Conservation (phyloP, 2,113 vertebrate species). For the Parus major region DNA sequence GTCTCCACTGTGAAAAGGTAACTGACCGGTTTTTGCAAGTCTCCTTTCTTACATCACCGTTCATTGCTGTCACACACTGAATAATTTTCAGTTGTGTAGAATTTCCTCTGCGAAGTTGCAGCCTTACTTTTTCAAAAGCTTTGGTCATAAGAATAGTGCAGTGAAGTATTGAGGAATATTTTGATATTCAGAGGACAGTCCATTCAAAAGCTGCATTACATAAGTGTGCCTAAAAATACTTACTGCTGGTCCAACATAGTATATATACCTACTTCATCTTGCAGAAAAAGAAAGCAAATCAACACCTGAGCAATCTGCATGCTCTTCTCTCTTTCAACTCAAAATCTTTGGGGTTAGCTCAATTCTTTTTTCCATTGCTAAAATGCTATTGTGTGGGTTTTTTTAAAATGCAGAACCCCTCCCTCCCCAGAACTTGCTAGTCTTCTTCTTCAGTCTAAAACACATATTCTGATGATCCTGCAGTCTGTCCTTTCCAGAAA, state of each 20-base stretch:
- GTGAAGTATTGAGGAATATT: background rate
- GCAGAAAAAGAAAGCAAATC: background rate
- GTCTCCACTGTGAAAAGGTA: background rate
- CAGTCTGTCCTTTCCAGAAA: background rate
- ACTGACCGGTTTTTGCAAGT: background rate
- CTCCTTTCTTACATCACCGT: background rate
- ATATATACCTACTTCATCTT: background rate
- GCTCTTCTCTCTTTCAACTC: background rate
- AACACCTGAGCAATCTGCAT: background rate
- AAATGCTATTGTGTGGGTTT: background rate
- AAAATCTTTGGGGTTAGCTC: background rate
- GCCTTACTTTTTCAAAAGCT: background rate
- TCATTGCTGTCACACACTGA: background rate
- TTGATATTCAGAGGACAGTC: background rate
- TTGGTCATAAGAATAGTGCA: background rate
- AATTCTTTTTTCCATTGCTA: background rate
- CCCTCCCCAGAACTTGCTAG: background rate
- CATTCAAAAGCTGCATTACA: background rate
- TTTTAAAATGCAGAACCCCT: background rate
- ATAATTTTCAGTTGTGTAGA: background rate
- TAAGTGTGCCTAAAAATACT: slow-evolving; percentile 19
- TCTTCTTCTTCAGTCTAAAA: background rate
- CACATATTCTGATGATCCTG: background rate
- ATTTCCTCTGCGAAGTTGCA: background rate
- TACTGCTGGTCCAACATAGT: background rate